Evolutionary conservation across 30 jellyfish, hydroid and myxozoan genomes (phyloP), one percentile per base, ranked within the genome.

Genomic region (Sanderia malayensis): DNA sequence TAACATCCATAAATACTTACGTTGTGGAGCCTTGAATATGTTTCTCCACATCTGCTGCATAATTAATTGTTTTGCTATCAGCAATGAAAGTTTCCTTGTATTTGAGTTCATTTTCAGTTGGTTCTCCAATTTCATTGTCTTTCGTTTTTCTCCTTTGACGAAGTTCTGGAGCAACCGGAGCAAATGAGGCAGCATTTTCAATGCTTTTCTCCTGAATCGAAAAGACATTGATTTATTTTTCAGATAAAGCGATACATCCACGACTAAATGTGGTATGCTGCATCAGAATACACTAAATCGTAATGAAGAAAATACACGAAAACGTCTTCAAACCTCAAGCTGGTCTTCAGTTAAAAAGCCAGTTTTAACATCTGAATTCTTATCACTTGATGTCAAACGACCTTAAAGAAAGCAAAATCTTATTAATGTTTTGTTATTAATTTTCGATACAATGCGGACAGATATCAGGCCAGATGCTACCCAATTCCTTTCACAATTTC

Each of bases 141-240:
- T 63, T 15, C 1, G 18, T 11, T 22, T 52, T 53, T 30, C 25
- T 76, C 32, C 73, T 46, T 33, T 76, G 76, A 10, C 80, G 88
- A 25, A 76, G 72, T 25, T 61, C 53, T 6, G 88, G 44, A 7
- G 74, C 30, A 15, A 80, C 73, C 24, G 62, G 67, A 20, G 80
- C 73, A 20, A 61, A 33, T 26, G 62, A 76, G 2, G 88, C 68
- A 24, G 49, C 11, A n/a, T n/a, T n/a, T n/a, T n/a, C n/a, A n/a
- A n/a, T n/a, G n/a, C 52, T 37, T 13, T 37, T 37, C 52, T 37
- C 52, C 52, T 37, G n/a, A n/a, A n/a, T n/a, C n/a, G n/a, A n/a
- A n/a, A n/a, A n/a, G n/a, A n/a, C n/a, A n/a, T n/a, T n/a, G n/a
- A n/a, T n/a, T n/a, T n/a, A n/a, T n/a, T n/a, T n/a, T n/a, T n/a